phyloP scores from a whole-genome alignment of 2,888 invertebrate genomes.

The Scaptomyza reducta region DNA sequence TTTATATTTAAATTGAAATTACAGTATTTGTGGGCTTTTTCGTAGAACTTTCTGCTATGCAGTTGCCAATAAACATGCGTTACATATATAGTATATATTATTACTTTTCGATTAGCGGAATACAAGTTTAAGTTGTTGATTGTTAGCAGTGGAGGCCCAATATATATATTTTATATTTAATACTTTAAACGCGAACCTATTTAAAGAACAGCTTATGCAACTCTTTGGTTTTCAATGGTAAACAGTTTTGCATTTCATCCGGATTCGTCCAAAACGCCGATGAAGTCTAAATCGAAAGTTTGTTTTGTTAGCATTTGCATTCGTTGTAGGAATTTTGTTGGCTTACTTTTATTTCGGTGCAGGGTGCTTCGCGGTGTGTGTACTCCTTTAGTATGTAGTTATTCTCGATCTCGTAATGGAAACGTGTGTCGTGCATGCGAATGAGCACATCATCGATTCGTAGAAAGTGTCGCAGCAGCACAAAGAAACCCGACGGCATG shows the following conservation, averaged over 20 bases:
- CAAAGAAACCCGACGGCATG: slow-evolving; percentile 97
- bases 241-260: slow-evolving; percentile 88
- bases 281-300: slow-evolving; percentile 20
- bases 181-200: slow-evolving; percentile 15
- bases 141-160: background rate
- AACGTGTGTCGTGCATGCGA: slow-evolving; percentile 93
- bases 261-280: slow-evolving; percentile 87
- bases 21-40: background rate
- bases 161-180: background rate
- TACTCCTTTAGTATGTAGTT: slow-evolving; percentile 93
- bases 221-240: slow-evolving; percentile 86
- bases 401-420: slow-evolving; percentile 91
- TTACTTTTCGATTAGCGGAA: slow-evolving; percentile 4
- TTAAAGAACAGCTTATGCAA: slow-evolving; percentile 84
- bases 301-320: background rate
- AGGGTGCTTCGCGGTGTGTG: slow-evolving; percentile 91
- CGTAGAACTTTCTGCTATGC: background rate
- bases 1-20: background rate
- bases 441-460: slow-evolving; percentile 97
- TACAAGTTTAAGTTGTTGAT: slow-evolving; percentile 5
- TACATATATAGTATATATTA: background rate
- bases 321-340: too few species aligned
- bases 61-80: slow-evolving; percentile 2
- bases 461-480: slow-evolving; percentile 95
- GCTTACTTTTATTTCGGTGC: slow-evolving; percentile 87